A percentile compares a stretch with the other conserved stretches of the same genome.
Evolutionary conservation across 1,140 invertebrate species (phyloP).

Genomic region (Trichonephila clavata): DNA sequence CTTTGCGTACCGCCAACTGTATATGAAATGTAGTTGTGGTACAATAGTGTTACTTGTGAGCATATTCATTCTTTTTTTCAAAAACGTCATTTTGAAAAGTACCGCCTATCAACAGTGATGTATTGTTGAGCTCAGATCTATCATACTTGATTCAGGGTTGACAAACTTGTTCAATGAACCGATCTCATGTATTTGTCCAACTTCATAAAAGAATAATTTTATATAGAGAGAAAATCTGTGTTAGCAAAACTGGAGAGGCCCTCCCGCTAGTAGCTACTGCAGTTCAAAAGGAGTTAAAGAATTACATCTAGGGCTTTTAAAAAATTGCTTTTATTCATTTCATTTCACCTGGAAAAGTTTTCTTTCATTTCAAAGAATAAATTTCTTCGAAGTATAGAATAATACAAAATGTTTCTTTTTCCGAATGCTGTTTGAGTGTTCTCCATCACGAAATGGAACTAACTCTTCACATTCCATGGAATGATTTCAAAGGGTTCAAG

Average conservation of each 20-base stretch:
- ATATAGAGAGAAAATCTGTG: slow-evolving; percentile 14
- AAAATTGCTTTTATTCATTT: slow-evolving; percentile 13
- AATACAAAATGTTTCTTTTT: neutral
- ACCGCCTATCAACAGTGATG: slow-evolving; percentile 41
- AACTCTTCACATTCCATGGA: neutral
- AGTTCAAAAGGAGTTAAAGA: neutral
- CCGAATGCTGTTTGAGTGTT: neutral
- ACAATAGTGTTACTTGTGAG: slow-evolving; percentile 9
- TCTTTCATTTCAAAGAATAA: neutral
- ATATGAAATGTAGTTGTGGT: neutral
- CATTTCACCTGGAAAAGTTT: neutral
- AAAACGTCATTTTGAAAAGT: slow-evolving; percentile 39
- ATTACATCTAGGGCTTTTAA: neutral
- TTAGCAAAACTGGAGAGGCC: neutral
- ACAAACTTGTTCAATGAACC: slow-evolving; percentile 31
- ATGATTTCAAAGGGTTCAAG: neutral
- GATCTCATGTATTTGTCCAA: slow-evolving; percentile 42
- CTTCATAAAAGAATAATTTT: slow-evolving; percentile 50
- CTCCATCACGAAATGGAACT: neutral
- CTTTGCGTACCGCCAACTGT: neutral
- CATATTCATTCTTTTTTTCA: neutral
- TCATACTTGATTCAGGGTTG: slow-evolving; percentile 32
- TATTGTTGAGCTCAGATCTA: slow-evolving; percentile 36
- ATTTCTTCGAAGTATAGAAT: neutral
- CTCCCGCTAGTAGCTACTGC: neutral